Conservation (phyloP, 2,888 invertebrate species). For the Thysanoteuthis rhombus region DNA sequence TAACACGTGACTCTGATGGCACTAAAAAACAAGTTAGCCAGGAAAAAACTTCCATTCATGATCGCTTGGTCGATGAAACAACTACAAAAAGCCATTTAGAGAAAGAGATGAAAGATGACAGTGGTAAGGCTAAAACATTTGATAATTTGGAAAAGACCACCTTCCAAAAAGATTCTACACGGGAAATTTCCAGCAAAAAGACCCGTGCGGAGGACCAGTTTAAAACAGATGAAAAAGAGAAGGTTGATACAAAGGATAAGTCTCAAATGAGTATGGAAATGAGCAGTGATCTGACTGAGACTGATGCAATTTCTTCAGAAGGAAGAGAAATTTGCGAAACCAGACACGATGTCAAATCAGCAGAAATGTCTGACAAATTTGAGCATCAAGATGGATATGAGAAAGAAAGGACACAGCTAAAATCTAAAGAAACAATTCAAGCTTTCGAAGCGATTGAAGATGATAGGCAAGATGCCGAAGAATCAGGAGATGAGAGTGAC, state of each 20-base stretch:
- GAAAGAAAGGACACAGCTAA: constrained; percentile 35
- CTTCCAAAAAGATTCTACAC: neutral
- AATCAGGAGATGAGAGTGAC: constrained; percentile 32
- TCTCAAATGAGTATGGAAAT: constrained; percentile 27
- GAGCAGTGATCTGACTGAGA: constrained; percentile 31
- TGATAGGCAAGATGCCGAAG: constrained; percentile 32
- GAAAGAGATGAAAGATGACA: neutral
- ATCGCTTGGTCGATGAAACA: constrained; percentile 22
- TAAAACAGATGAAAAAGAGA: neutral
- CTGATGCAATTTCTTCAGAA: neutral
- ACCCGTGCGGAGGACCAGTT: neutral
- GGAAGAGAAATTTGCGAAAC: constrained; percentile 29
- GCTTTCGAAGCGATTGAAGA: constrained; percentile 28
- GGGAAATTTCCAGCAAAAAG: constrained; percentile 21
- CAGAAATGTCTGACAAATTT: constrained; percentile 34
- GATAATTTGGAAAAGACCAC: constrained; percentile 19
- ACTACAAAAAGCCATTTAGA: constrained; percentile 13
- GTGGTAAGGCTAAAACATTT: neutral
- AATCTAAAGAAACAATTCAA: neutral
- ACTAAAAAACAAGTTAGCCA: constrained; percentile 16
- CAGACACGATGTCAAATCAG: constrained; percentile 28
- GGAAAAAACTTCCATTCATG: constrained; percentile 21
- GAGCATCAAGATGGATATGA: constrained; percentile 29
- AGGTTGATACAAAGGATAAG: constrained; percentile 23
- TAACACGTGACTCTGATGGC: neutral